Evolutionary conservation across 2,888 invertebrate genomes (phyloP).

Genomic region (Blomia tropicalis): DNA sequence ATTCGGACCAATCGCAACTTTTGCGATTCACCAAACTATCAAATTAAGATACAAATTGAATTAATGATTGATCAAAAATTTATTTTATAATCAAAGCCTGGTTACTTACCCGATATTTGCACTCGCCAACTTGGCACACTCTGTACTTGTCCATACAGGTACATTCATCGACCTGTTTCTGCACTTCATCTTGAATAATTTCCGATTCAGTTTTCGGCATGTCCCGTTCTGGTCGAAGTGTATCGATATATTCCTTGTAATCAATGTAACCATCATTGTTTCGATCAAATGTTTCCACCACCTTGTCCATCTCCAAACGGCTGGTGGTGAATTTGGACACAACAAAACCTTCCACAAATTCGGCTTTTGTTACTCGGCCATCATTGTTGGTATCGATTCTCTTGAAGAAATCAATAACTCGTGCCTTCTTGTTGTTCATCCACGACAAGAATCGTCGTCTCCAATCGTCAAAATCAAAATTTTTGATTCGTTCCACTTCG

Average conservation of each 20-base stretch:
- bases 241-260: slow-evolving; percentile 96
- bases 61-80: slow-evolving; percentile 37
- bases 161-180: slow-evolving; percentile 84
- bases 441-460: slow-evolving; percentile 90
- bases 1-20: slow-evolving; percentile 94
- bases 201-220: slow-evolving; percentile 66
- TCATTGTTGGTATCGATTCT: slow-evolving; percentile 98
- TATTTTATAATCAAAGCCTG: no score
- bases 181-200: slow-evolving; percentile 94
- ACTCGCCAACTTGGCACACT: slow-evolving; percentile 97
- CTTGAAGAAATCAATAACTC: slow-evolving; percentile 92
- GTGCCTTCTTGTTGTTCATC: slow-evolving; percentile 98
- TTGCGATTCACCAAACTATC: slow-evolving; percentile 95
- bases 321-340: slow-evolving; percentile 96
- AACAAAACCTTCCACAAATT: slow-evolving; percentile 94
- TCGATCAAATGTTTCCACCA: slow-evolving; percentile 91
- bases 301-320: slow-evolving; percentile 92
- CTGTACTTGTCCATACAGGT: slow-evolving; percentile 93
- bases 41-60: slow-evolving; percentile 25
- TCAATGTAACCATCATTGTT: slow-evolving; percentile 87
- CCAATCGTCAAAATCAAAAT: slow-evolving; percentile 99
- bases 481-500: slow-evolving; percentile 78
- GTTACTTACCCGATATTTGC: slow-evolving; percentile 84
- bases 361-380: slow-evolving; percentile 81
- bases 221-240: slow-evolving; percentile 81